phyloP scores from a whole-genome alignment of 2,113 vertebrate genomes.

The Suncus etruscus region DNA sequence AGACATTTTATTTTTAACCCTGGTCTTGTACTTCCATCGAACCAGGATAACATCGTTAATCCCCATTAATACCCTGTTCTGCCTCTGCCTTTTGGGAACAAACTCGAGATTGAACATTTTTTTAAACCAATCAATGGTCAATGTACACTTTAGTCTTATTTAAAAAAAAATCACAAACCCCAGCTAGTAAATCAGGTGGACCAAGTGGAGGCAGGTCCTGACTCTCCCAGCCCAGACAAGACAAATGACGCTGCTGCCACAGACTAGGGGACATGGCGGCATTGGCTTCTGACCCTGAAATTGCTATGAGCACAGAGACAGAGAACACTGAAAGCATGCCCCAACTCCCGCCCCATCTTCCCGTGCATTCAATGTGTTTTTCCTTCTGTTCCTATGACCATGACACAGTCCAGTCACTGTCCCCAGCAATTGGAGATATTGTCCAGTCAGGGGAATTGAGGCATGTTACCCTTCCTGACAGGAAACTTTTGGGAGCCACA shows the following conservation, averaged over 20 bases:
- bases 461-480: too few species aligned
- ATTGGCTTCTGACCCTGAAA: background rate
- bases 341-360: too few species aligned
- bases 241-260: background rate
- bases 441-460: too few species aligned
- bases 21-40: conserved; percentile 70
- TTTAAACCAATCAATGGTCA: conserved; percentile 64
- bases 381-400: too few species aligned
- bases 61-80: conserved; percentile 77
- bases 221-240: background rate
- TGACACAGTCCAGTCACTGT: too few species aligned
- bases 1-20: conserved; percentile 71
- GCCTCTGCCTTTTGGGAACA: conserved; percentile 69
- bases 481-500: too few species aligned
- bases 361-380: too few species aligned
- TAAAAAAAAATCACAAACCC: conserved; percentile 26
- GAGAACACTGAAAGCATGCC: too few species aligned
- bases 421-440: too few species aligned
- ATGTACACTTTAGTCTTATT: conserved; percentile 50
- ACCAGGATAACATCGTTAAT: conserved; percentile 74
- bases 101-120: conserved; percentile 58
- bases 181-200: conserved; percentile 71
- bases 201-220: background rate
- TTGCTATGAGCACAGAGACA: background rate
- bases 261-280: background rate